Percentiles rank a stretch among this genome's conserved stretches.
These are phyloP conservation scores for Physeter macrocephalus DNA, from an alignment of 2,113 vertebrate genomes.

Conservation along the genomic window DNA sequence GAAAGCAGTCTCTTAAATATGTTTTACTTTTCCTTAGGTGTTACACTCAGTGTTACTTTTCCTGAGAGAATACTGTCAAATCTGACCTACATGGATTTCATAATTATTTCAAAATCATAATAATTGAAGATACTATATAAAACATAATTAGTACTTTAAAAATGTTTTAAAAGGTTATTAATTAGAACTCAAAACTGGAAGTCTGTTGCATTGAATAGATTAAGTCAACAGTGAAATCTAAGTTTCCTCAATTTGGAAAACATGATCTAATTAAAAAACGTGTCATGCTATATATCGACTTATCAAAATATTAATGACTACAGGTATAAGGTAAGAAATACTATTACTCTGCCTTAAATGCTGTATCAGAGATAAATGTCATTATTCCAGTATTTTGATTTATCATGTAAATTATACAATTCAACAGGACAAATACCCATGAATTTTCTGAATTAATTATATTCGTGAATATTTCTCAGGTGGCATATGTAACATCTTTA, in stretches of 20 bases:
- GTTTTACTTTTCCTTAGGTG: neutral
- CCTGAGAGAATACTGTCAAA: neutral
- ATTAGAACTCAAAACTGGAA: neutral
- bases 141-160: neutral
- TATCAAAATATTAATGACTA: neutral
- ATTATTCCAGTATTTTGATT: neutral
- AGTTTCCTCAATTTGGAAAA: neutral
- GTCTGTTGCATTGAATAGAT: neutral
- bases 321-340: neutral
- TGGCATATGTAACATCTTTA: neutral
- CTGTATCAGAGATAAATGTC: neutral
- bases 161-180: neutral
- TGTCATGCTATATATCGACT: neutral
- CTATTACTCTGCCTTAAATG: neutral
- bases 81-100: neutral
- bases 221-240: neutral
- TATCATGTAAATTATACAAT: neutral
- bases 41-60: slow-evolving; percentile 6
- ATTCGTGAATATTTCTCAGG: neutral
- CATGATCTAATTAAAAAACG: neutral
- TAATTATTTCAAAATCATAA: slow-evolving; percentile 25
- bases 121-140: neutral
- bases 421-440: neutral
- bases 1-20: neutral
- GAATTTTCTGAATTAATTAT: slow-evolving; percentile 14